Evolutionary conservation across 2,797 vertebrate species (phyloP).

Genomic region (Oreochromis grahami): DNA sequence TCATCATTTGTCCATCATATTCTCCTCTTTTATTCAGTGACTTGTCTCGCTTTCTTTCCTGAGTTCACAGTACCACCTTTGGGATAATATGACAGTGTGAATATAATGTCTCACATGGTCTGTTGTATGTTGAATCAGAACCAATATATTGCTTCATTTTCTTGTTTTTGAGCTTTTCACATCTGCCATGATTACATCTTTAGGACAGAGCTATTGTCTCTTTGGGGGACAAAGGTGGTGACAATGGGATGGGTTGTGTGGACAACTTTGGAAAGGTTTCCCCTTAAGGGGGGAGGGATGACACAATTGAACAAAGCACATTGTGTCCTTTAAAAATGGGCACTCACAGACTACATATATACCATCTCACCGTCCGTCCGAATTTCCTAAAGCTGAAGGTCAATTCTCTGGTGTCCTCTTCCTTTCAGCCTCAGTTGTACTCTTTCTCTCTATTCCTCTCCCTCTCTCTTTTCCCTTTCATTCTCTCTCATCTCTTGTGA

Average conservation of each 20-base stretch:
- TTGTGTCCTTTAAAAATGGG: slow-evolving; percentile 57
- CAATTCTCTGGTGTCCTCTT: slow-evolving; percentile 75
- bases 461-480: slow-evolving; percentile 49
- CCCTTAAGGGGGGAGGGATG: slow-evolving; percentile 80
- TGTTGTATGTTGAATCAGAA: slow-evolving; percentile 29
- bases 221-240: slow-evolving; percentile 39
- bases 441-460: slow-evolving; percentile 50
- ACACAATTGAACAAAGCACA: slow-evolving; percentile 61
- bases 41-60: slow-evolving; percentile 11
- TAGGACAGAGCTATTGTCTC: slow-evolving; percentile 30
- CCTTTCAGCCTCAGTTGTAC: slow-evolving; percentile 55
- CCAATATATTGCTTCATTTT: slow-evolving; percentile 14
- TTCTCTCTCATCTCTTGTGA: slow-evolving; percentile 74
- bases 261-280: slow-evolving; percentile 65
- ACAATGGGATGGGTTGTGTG: slow-evolving; percentile 49
- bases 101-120: slow-evolving; percentile 16
- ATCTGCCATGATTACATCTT: slow-evolving; percentile 30
- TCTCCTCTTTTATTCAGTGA: slow-evolving; percentile 29
- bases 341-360: slow-evolving; percentile 52
- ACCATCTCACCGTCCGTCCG: slow-evolving; percentile 75
- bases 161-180: slow-evolving; percentile 24
- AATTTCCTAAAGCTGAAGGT: slow-evolving; percentile 88
- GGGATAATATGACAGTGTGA: slow-evolving; percentile 16
- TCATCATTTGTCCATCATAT: slow-evolving; percentile 21
- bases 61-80: slow-evolving; percentile 30